A percentile compares a stretch with the other conserved stretches of the same genome.
These are phyloP conservation scores for Drosophila quasianomalipes DNA, from an alignment of 2,888 invertebrate species.

Conservation along the genomic window DNA sequence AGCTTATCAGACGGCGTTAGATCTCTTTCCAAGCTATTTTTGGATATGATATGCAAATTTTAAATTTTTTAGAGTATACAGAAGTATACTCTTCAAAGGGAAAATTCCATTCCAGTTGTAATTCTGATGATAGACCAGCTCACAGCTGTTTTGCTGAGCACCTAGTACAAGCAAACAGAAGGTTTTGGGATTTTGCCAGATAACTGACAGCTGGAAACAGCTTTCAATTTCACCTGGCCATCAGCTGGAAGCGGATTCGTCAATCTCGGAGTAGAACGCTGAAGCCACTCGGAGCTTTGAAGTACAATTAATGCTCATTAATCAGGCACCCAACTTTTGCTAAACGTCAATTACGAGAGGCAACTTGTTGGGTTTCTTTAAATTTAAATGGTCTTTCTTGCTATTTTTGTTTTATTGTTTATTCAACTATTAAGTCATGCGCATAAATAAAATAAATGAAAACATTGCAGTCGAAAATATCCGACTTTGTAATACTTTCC, in stretches of 20 bases:
- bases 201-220: conserved; percentile 59
- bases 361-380: conserved; percentile 30
- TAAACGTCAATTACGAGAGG: conserved; percentile 31
- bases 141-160: conserved; percentile 57
- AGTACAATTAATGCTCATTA: conserved; percentile 35
- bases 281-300: conserved; percentile 3
- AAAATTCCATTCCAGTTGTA: conserved; percentile 9
- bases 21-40: not conserved
- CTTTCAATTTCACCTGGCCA: conserved; percentile 63
- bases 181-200: conserved; percentile 71
- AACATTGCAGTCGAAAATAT: no score
- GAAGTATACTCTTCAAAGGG: not conserved
- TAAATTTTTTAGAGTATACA: conserved; percentile 19
- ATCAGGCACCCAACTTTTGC: conserved; percentile 27
- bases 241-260: conserved; percentile 28
- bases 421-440: conserved; percentile 60
- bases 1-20: not conserved
- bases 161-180: conserved; percentile 62
- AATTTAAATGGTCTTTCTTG: conserved; percentile 9
- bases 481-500: not conserved
- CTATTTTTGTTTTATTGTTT: not conserved
- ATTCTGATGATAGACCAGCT: conserved; percentile 26
- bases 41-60: not conserved
- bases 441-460: conserved; percentile 31
- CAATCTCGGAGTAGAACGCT: conserved; percentile 13